Evolutionary conservation across 2,888 invertebrate genomes (phyloP), one percentile per base, ranked within the genome.

Genomic region (Phytoseiulus persimilis): DNA sequence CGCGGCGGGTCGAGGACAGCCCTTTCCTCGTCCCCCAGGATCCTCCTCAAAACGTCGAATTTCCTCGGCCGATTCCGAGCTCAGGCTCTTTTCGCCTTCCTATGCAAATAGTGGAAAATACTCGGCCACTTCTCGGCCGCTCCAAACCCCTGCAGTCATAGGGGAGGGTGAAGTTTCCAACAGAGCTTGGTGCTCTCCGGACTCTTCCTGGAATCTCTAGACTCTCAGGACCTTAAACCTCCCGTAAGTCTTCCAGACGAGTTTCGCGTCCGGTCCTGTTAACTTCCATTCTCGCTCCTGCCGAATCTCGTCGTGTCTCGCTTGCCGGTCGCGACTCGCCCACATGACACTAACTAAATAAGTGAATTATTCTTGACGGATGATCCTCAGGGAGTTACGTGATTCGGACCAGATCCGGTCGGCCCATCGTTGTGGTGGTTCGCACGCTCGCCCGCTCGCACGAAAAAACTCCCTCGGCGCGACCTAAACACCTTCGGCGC

Each of bases 291-390:
- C 5, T 9, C 39, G 39, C 39, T 39, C 39, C 39, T 39, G 65
- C 65, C 65, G 65, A 23, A 65, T 65, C 65, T 65, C 65, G 5
- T 65, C 9, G 23, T 65, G 1, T 65, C 65, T 65, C 65, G 65
- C 65, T 28, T 65, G 65, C 18, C 65, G 65, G 65, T 18, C 1
- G 14, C 65, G 65, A 65, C 23, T 28, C 65, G 65, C 65, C 18
- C 65, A 11, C 23, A 65, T 28, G 65, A 65, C 65, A 65, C 28
- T 87, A 87, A 87, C 39, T 31, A 33, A 83, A 83, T 83, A 83
- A 83, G 83, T 87, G 87, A 87, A 87, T 33, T 87, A 87, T 87
- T 87, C 87, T 32, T 87, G 87, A 87, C 87, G 33, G 87, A 87
- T 87, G 87, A 45, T n/a, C 87, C 33, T 39, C 33, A 28, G 87